Evolutionary conservation across 2,797 vertebrate genomes (phyloP).

Genomic region (Ceyx erithaca): DNA sequence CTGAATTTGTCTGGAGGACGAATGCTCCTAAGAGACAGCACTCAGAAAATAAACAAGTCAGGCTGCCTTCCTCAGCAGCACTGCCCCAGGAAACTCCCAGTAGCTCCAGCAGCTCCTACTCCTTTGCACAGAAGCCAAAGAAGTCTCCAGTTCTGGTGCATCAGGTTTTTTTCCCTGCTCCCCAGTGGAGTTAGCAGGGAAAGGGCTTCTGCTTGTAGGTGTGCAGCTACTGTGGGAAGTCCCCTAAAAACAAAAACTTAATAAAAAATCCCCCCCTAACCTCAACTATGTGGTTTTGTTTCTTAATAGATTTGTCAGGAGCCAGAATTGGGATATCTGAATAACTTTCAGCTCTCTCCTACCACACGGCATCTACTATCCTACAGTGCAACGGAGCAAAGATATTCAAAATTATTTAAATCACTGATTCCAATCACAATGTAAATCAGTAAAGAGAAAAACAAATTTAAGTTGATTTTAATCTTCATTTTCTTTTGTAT

Average conservation of each 20-base stretch:
- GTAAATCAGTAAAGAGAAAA: conserved; percentile 46
- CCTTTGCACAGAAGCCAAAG: neutral
- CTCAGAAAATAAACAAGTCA: conserved; percentile 8
- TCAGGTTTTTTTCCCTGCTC: neutral
- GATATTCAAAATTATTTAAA: conserved; percentile 59
- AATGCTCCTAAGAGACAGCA: neutral
- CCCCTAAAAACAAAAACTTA: neutral
- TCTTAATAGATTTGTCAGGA: conserved; percentile 11
- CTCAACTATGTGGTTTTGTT: neutral
- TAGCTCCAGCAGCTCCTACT: neutral
- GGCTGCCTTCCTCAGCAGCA: neutral
- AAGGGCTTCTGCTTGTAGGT: rapidly evolving
- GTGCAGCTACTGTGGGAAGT: neutral
- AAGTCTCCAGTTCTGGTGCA: neutral
- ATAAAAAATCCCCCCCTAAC: neutral
- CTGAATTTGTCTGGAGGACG: neutral
- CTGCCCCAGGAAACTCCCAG: conserved; percentile 6
- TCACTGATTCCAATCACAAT: conserved; percentile 46
- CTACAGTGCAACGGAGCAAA: neutral
- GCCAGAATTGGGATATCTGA: neutral
- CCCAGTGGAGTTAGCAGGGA: neutral
- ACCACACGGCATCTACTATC: neutral
- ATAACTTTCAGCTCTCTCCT: neutral
- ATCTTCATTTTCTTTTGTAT: conserved; percentile 43
- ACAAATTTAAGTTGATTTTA: conserved; percentile 55